These are phyloP conservation scores for Climacteris rufus DNA, from an alignment of 2,113 vertebrate genomes.

Conservation along the genomic window DNA sequence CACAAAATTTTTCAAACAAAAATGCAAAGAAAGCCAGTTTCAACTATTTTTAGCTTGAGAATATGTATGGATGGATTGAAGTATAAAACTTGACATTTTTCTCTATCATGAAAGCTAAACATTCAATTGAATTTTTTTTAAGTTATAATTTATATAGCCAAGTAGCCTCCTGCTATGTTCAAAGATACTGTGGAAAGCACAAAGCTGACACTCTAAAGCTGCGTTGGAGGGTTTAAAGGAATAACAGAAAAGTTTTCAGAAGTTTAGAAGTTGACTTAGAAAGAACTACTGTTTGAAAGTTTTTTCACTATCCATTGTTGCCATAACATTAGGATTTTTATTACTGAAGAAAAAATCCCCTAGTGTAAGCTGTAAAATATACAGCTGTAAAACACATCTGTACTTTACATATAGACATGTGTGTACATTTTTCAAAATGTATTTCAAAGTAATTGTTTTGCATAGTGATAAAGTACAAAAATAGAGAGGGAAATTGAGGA, in stretches of 20 bases:
- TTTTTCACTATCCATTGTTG: neutral
- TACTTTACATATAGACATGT: neutral
- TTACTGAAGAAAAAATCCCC: neutral
- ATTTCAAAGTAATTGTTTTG: neutral
- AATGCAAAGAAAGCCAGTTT: neutral
- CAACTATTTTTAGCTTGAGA: neutral
- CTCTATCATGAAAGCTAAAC: neutral
- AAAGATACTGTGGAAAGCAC: neutral
- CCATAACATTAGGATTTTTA: neutral
- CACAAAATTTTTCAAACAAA: neutral
- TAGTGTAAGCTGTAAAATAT: neutral
- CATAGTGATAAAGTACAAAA: neutral
- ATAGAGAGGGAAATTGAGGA: neutral
- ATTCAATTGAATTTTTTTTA: neutral
- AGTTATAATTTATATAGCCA: neutral
- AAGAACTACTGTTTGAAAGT: neutral
- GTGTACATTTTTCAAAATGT: neutral
- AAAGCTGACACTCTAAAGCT: neutral
- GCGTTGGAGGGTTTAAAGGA: neutral
- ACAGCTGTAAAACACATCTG: neutral
- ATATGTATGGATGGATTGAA: neutral
- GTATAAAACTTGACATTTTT: neutral
- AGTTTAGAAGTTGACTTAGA: neutral
- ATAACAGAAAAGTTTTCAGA: neutral
- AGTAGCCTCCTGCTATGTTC: neutral